phyloP scores from a whole-genome alignment of 2,888 invertebrate species.

The Acanthosepion pharaonis region DNA sequence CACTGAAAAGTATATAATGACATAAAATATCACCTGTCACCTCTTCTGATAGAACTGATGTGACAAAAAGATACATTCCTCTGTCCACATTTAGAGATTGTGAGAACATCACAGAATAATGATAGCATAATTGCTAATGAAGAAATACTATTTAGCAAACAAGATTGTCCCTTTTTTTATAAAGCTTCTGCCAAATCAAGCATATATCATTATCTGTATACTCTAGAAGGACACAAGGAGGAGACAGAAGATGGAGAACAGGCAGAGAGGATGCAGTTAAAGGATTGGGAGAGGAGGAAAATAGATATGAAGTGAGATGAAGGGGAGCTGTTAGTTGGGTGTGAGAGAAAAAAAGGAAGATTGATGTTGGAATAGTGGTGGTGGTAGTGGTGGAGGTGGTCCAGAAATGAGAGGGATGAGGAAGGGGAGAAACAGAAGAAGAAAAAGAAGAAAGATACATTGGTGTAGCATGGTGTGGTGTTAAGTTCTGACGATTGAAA shows the following conservation, averaged over 20 bases:
- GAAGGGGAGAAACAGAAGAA: too few relatives aligned
- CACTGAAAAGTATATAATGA: background rate
- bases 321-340: background rate
- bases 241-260: too few relatives aligned
- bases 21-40: background rate
- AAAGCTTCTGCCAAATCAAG: background rate
- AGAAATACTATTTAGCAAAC: constrained; percentile 7
- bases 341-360: background rate
- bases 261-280: too few relatives aligned
- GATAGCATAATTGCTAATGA: background rate
- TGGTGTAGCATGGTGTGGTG: background rate
- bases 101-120: background rate
- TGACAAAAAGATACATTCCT: background rate
- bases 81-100: background rate
- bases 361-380: background rate
- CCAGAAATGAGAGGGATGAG: too few relatives aligned
- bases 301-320: too few relatives aligned
- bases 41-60: background rate
- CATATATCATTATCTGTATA: background rate
- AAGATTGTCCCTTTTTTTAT: background rate
- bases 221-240: background rate
- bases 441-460: background rate
- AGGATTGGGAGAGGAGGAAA: too few relatives aligned
- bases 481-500: background rate
- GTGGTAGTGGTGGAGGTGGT: background rate